These are phyloP conservation scores for Tetragnatha versicolor DNA, from an alignment of 1,140 invertebrate genomes.

Conservation along the genomic window DNA sequence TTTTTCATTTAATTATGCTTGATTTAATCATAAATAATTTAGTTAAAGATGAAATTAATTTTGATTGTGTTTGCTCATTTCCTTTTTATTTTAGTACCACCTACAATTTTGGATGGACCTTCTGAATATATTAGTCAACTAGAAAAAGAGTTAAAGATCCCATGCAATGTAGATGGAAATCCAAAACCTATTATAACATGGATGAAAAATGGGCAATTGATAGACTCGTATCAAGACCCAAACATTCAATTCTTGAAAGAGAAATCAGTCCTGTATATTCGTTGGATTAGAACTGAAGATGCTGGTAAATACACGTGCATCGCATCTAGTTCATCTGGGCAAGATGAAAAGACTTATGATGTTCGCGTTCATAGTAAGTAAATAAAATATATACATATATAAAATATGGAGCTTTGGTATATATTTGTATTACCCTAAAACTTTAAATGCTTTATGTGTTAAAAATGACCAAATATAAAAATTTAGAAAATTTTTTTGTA, in stretches of 20 bases:
- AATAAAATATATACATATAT: slow-evolving; percentile 15
- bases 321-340: slow-evolving; percentile 64
- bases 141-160: slow-evolving; percentile 63
- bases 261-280: slow-evolving; percentile 28
- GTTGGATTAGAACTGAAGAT: slow-evolving; percentile 60
- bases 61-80: background rate
- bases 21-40: background rate
- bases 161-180: slow-evolving; percentile 66
- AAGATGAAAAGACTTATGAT: slow-evolving; percentile 55
- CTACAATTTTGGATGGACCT: slow-evolving; percentile 59
- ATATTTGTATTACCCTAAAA: background rate
- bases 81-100: slow-evolving; percentile 57
- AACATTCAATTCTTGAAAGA: slow-evolving; percentile 37
- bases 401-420: slow-evolving; percentile 13
- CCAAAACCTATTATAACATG: slow-evolving; percentile 66
- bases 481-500: background rate
- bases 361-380: slow-evolving; percentile 46
- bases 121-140: slow-evolving; percentile 60
- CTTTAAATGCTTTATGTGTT: background rate
- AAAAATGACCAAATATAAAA: background rate
- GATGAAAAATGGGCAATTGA: slow-evolving; percentile 59
- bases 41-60: background rate
- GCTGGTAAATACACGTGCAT: slow-evolving; percentile 67
- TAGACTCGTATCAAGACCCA: slow-evolving; percentile 39
- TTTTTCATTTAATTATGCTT: no score